Base-by-base conservation (phyloP, 35 echinoderm and acorn worm genomes). In the Antedon bifida region DNA sequence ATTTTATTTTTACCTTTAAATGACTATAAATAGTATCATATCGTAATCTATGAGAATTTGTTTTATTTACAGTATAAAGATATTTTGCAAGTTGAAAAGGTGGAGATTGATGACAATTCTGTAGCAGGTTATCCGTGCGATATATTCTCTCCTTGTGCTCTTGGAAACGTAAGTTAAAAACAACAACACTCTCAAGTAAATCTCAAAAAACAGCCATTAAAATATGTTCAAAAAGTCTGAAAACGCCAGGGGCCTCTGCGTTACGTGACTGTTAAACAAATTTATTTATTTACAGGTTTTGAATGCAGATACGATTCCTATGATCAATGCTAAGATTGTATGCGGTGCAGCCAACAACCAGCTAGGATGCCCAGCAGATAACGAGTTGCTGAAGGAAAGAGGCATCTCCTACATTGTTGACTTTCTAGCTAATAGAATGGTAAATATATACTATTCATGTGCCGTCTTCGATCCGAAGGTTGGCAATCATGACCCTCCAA, bases 271-370 rank as follows among this genome's bases (percentile, higher is more conserved):
- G n/a, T n/a, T n/a, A n/a, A n/a, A n/a, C n/a, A n/a, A n/a, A n/a
- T n/a, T 14, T 42, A 7, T 42, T 4, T 42, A 14, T 42, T 64
- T 56, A n/a, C 46, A 93, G 91, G 75, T 93, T 81, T 73, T 93
- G 46, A 93, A 93, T 80, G 39, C 35, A 38, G 75, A 89, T 12
- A 93, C 91, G 10, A 93, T 93, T 21, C 91, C 91, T 13, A 77
- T 39, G 9, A 93, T 93, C 7, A 34, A 93, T 31, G 91, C 91
- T 23, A 88, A 83, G 77, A 93, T 93, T 31, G 81, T 93, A 21
- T 93, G 91, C 35, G 91, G 91, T 64, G 91, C 91, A 0, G 91
- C 91, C 9, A 93, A 93, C 35, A 93, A 93, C 81, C 91, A 93
- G 55, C 84, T 93, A n/a, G 91, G 91, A 32, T 83, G 79, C 36